These are phyloP conservation scores for Epinephelus malabaricus DNA, from an alignment of 2,797 vertebrate species.

Conservation along the genomic window DNA sequence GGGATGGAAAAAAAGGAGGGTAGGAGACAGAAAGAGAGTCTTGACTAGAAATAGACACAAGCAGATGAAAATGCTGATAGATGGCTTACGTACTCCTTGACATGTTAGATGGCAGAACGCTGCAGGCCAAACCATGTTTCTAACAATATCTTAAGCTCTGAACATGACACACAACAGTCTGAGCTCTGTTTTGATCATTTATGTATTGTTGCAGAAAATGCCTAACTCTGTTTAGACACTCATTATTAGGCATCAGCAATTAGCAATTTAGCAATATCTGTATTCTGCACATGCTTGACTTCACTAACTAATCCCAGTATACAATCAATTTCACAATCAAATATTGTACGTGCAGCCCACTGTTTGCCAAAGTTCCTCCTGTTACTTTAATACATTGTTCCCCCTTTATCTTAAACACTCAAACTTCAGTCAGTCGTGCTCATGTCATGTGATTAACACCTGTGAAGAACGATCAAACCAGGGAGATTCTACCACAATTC, in stretches of 20 bases:
- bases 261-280: not conserved
- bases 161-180: not conserved
- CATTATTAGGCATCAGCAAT: not conserved
- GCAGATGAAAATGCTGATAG: not conserved
- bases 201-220: not conserved
- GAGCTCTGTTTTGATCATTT: not conserved
- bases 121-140: constrained; percentile 1
- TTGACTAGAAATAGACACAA: not conserved
- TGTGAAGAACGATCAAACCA: not conserved
- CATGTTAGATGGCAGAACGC: not conserved
- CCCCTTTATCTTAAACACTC: not conserved
- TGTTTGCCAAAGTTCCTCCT: not conserved
- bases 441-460: not conserved
- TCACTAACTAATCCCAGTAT: not conserved
- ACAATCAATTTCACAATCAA: not conserved
- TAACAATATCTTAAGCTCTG: not conserved
- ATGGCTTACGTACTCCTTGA: not conserved
- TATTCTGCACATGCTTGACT: not conserved
- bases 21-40: constrained; percentile 5
- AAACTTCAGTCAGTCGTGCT: not conserved
- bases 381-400: not conserved
- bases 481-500: not conserved
- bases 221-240: not conserved
- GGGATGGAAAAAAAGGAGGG: not conserved
- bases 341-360: not conserved